Evolutionary conservation across 2,888 invertebrate genomes (phyloP), one percentile per base, ranked within the genome.

Genomic region (Plebejus argus): DNA sequence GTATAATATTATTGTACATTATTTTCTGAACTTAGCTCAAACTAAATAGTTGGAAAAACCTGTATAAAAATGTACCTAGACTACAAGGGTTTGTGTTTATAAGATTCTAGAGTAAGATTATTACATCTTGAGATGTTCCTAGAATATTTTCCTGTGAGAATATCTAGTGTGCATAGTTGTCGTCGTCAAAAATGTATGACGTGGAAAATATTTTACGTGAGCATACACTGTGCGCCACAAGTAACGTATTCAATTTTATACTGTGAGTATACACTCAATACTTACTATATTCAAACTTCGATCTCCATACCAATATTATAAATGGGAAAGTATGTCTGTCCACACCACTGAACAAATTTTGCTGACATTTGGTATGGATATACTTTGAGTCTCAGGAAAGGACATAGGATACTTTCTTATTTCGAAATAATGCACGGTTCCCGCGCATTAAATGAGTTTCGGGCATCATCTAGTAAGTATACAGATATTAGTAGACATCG

Each of bases 121-220:
- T 66, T 72, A 45, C n/a, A 39, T 71, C 39, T 71, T 10, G 66
- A 33, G 33, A 66, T 66, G 66, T 66, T 66, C 6, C 66, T 33
- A 18, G 66, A 71, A 39, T 39, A 35, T 71, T 71, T 71, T 71
- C 71, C 39, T 39, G 39, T 35, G 39, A 71, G 39, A 71, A 49
- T 74, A 74, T 74, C 45, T 23, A 66, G 66, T 66, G 66, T 66
- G 23, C 23, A 49, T 49, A 53, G 20, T 28, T 23, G 72, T 72
- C 15, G 28, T 18, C 28, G 23, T 72, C 74, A 74, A 53, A 72
- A 74, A 74, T 49, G 20, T 45, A 74, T 74, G 49, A 74, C 8
- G 74, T 53, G 49, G 74, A 74, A 74, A 74, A 74, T 74, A 53
- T n/a, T 72, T 72, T 53, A 74, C 53, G 74, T 18, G 45, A 23